Percentiles rank a stretch among this genome's conserved stretches.
Evolutionary conservation across 2,113 vertebrate species (phyloP).

Genomic region (Pagrus major): DNA sequence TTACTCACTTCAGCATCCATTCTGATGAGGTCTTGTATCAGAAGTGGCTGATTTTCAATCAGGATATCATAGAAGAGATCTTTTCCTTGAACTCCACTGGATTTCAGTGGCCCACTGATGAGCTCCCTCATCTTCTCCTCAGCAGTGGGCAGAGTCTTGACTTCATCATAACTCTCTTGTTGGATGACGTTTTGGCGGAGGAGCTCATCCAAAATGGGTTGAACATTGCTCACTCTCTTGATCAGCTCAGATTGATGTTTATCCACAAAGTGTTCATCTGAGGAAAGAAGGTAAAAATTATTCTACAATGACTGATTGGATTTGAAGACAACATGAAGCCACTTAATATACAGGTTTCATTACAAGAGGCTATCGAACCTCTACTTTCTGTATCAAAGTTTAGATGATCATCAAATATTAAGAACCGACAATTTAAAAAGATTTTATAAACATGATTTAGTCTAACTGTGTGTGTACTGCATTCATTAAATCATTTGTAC

Average conservation of each 20-base stretch:
- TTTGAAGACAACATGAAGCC: background rate
- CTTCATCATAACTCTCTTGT: background rate
- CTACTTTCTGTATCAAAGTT: background rate
- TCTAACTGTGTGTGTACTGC: no score
- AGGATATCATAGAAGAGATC: constrained; percentile 36
- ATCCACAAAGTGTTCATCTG: constrained; percentile 67
- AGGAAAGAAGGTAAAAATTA: background rate
- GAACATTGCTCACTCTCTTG: constrained; percentile 8
- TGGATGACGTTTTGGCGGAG: fast-evolving
- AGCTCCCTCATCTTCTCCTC: constrained; percentile 14
- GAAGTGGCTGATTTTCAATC: background rate
- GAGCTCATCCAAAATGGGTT: constrained; percentile 69
- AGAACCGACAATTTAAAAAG: no score
- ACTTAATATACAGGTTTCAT: background rate
- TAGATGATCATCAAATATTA: no score
- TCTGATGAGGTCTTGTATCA: constrained; percentile 25
- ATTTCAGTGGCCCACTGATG: fast-evolving
- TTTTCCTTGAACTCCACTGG: background rate
- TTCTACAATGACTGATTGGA: no score
- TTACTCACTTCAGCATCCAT: no score
- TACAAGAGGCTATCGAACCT: background rate
- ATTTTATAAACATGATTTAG: no score
- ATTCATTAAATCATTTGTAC: no score
- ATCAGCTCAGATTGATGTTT: background rate
- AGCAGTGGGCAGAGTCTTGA: fast-evolving